Base-by-base conservation (phyloP, 2,888 invertebrate species). In the Napeogenes inachia region DNA sequence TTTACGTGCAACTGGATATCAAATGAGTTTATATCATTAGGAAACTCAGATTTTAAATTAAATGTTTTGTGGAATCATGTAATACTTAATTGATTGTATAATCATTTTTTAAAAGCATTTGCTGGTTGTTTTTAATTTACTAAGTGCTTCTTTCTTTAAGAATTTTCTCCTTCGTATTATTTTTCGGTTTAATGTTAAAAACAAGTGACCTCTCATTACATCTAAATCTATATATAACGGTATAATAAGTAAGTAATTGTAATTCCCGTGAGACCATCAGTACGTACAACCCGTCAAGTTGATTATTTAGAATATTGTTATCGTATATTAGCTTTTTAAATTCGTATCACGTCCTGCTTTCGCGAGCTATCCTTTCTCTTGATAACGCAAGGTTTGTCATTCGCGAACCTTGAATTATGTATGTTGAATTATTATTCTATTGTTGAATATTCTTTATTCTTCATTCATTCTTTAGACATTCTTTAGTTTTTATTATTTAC, bases 321-420 rank as follows among this genome's bases (percentile, higher is more conserved):
- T 76, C 67, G 70, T 68, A 70, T 70, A 62, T 21, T 21, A 21
- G 21, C 56, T 57, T 60, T 71, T 73, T 69, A 71, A 70, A 86
- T 85, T 81, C 86, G 66, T 76, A 77, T 81, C 88, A 87, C 87
- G 87, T 84, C 68, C 71, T 69, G 81, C 86, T 87, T 87, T 87
- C 87, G 69, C 82, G 78, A 68, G 65, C 67, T 68, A 68, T 74
- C 72, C 75, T 73, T 72, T 69, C 53, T 57, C 62, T 61, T 32
- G 45, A 57, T 47, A 57, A 56, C 59, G 59, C 60, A 59, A 54
- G 56, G 53, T 56, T 56, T 45, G 10, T 62, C 4, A n/a, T 12
- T 30, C 45, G 50, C 12, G 50, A 30, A n/a, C 8, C 10, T 30
- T 50, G 50, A 21, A 30, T 50, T 47, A 47, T 21, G 6, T 47